These are phyloP conservation scores for Lutjanus erythropterus DNA, from an alignment of 2,113 vertebrate genomes.

Conservation along the genomic window DNA sequence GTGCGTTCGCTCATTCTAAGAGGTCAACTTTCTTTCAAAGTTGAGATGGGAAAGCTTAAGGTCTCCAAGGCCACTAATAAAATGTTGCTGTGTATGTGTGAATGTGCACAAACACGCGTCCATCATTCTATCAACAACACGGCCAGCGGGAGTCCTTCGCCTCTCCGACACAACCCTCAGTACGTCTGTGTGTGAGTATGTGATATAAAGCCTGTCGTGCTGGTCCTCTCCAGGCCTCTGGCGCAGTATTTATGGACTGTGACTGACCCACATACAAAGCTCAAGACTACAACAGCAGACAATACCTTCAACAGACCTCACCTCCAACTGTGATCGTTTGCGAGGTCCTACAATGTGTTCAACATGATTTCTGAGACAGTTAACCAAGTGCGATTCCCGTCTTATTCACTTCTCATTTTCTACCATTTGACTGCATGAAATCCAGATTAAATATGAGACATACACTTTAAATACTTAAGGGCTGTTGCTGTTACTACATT, in stretches of 20 bases:
- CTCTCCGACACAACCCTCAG: slow-evolving; percentile 1
- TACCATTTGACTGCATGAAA: not conserved
- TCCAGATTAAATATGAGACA: not conserved
- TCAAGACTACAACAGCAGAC: slow-evolving; percentile 6
- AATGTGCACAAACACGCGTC: not conserved
- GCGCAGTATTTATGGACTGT: slow-evolving; percentile 52
- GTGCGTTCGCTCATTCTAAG: not conserved
- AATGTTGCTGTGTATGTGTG: slow-evolving; percentile 5
- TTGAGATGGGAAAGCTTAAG: not conserved
- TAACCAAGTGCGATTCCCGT: not conserved
- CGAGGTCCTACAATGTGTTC: not conserved
- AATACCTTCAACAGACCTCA: not conserved
- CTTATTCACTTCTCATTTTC: not conserved
- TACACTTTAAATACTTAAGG: not conserved
- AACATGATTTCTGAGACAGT: not conserved
- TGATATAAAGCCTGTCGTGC: slow-evolving; percentile 1
- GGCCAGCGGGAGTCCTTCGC: not conserved
- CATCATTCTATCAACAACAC: slow-evolving; percentile 13
- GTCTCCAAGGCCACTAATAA: slow-evolving; percentile 3
- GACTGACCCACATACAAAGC: slow-evolving; percentile 54
- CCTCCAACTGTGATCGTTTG: not conserved
- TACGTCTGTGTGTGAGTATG: not conserved
- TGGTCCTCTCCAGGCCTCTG: slow-evolving; percentile 25
- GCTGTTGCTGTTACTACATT: not conserved
- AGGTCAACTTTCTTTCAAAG: slow-evolving; percentile 2